Evolutionary conservation across 2,113 vertebrate genomes (phyloP).

Genomic region (Labrus mixtus): DNA sequence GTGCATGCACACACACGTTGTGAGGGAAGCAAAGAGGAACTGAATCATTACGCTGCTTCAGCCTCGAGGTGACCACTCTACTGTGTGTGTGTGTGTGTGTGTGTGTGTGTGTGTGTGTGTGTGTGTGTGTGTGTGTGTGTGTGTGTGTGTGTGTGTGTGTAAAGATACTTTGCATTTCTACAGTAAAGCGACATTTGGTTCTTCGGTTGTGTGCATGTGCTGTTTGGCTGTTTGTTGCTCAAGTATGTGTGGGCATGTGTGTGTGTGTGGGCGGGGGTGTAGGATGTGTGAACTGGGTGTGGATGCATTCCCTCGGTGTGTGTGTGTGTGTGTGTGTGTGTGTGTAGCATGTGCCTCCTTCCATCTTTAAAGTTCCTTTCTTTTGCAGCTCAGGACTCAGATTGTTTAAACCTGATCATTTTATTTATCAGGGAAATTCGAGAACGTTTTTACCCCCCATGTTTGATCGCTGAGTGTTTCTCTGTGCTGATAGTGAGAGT

Average conservation of each 20-base stretch:
- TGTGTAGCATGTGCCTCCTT: conserved; percentile 14
- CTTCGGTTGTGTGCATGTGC: conserved; percentile 39
- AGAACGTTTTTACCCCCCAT: too few relatives aligned
- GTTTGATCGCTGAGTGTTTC: too few relatives aligned
- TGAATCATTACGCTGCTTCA: conserved; percentile 88
- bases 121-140: conserved; percentile 38
- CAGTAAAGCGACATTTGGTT: conserved; percentile 24
- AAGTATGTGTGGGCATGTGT: conserved; percentile 66
- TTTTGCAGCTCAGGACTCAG: conserved; percentile 10
- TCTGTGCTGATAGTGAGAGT: too few relatives aligned
- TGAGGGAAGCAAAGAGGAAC: conserved; percentile 89
- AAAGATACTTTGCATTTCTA: conserved; percentile 60
- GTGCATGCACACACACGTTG: conserved; percentile 12
- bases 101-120: conserved; percentile 42
- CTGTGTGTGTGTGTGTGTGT: conserved; percentile 40
- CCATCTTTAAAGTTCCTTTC: conserved; percentile 35
- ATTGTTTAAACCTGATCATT: too few relatives aligned
- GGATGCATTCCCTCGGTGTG: conserved; percentile 70
- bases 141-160: conserved; percentile 39
- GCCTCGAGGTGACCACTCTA: conserved; percentile 70
- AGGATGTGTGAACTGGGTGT: conserved; percentile 74
- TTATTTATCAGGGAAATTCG: too few relatives aligned
- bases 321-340: conserved; percentile 22
- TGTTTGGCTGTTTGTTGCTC: conserved; percentile 54
- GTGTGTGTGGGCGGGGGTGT: conserved; percentile 63